Conservation (phyloP, 1,140 invertebrate species). For the Aleiodes sp. region DNA sequence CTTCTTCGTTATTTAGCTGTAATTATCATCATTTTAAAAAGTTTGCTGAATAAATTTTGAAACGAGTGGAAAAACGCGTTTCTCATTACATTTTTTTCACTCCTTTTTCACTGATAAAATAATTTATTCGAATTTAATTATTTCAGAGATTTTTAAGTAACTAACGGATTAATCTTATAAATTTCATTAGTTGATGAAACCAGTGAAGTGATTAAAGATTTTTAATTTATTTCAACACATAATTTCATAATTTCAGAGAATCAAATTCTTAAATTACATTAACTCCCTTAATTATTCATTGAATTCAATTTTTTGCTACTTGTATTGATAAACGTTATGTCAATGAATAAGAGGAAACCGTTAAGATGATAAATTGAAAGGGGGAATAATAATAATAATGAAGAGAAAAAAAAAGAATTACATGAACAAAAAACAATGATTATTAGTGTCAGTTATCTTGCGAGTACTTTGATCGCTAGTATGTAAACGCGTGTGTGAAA, state of each 20-base stretch:
- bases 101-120: background rate
- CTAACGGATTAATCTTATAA: background rate
- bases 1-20: constrained; percentile 22
- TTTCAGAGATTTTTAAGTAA: background rate
- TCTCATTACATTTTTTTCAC: background rate
- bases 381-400: background rate
- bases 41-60: background rate
- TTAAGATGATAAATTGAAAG: too few species aligned
- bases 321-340: background rate
- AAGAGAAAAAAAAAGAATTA: background rate
- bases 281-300: background rate
- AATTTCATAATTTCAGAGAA: background rate
- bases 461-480: constrained; percentile 46
- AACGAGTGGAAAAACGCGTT: too few species aligned
- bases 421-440: background rate
- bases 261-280: constrained; percentile 4
- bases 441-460: constrained; percentile 44
- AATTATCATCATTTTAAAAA: constrained; percentile 15
- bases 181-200: background rate
- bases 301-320: background rate
- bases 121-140: constrained; percentile 7
- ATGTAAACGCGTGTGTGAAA: constrained; percentile 31
- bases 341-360: background rate
- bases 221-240: background rate
- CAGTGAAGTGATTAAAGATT: background rate